phyloP scores from a whole-genome alignment of 2,113 vertebrate genomes.

The Prinia subflava region DNA sequence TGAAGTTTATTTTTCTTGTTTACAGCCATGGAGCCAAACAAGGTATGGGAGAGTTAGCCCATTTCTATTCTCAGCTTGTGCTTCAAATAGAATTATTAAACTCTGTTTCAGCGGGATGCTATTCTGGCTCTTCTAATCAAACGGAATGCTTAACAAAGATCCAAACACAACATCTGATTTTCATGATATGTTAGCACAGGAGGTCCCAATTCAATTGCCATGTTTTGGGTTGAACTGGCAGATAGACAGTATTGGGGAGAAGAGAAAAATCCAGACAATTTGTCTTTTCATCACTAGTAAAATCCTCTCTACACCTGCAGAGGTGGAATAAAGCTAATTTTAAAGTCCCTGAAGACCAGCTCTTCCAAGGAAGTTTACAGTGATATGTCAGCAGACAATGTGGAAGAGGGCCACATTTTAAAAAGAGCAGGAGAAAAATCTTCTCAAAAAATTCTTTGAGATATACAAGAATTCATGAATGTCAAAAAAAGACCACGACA shows the following conservation, averaged over 20 bases:
- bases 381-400: background rate
- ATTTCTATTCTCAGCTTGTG: conserved; percentile 20
- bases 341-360: background rate
- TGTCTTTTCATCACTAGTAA: background rate
- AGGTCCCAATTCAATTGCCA: background rate
- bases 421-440: background rate
- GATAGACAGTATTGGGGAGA: background rate
- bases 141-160: conserved; percentile 6
- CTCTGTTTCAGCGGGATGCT: conserved; percentile 44
- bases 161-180: background rate
- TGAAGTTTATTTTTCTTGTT: conserved; percentile 36
- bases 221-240: background rate
- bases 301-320: background rate
- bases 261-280: background rate
- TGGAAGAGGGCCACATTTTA: background rate
- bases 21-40: conserved; percentile 20
- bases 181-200: background rate
- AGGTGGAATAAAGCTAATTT: conserved; percentile 7
- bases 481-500: background rate
- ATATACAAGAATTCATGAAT: conserved; percentile 5
- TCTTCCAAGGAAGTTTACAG: background rate
- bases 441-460: background rate
- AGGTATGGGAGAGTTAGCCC: conserved; percentile 38
- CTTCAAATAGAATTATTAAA: conserved; percentile 60
- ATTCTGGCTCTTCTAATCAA: conserved; percentile 44